Percentiles rank a stretch among this genome's conserved stretches.
These are phyloP conservation scores for Drosophila ironensis DNA, from an alignment of 1,140 invertebrate genomes.

Conservation along the genomic window DNA sequence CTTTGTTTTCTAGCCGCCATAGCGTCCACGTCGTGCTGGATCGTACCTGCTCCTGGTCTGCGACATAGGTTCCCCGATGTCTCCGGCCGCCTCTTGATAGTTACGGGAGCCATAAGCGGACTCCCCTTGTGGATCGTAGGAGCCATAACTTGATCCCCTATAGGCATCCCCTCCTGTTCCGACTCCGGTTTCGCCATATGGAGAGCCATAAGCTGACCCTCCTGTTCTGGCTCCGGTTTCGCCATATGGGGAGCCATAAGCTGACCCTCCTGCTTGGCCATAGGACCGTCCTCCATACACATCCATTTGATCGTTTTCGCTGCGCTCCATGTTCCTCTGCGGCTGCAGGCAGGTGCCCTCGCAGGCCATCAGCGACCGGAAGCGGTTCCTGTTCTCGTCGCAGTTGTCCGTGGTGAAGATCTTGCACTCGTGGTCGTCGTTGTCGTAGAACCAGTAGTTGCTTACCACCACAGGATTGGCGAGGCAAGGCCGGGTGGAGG, in stretches of 20 bases:
- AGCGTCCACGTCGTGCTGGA: constrained; percentile 18
- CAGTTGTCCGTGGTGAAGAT: constrained; percentile 75
- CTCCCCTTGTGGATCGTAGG: neutral
- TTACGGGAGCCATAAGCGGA: neutral
- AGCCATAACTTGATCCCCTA: neutral
- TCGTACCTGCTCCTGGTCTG: constrained; percentile 38
- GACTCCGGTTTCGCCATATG: too few species aligned
- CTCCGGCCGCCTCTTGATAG: neutral
- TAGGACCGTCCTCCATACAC: constrained; percentile 2
- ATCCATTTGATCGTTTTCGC: constrained; percentile 31
- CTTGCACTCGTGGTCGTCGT: constrained; percentile 65
- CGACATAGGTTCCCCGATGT: constrained; percentile 44
- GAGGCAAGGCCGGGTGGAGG: constrained; percentile 38
- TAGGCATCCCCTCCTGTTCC: too few species aligned
- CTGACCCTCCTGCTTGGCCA: neutral
- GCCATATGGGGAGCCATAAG: neutral
- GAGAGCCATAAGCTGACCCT: neutral
- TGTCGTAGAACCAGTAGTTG: constrained; percentile 77
- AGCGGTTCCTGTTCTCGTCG: constrained; percentile 68
- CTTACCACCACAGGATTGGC: constrained; percentile 42
- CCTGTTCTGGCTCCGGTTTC: neutral
- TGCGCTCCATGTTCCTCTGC: constrained; percentile 35
- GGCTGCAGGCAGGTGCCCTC: constrained; percentile 59
- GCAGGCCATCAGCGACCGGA: constrained; percentile 59
- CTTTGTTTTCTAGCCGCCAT: constrained; percentile 28